Percentiles rank a stretch among this genome's conserved stretches.
These are phyloP conservation scores for Microctonus brassicae DNA, from an alignment of 2,888 invertebrate genomes.

Conservation along the genomic window DNA sequence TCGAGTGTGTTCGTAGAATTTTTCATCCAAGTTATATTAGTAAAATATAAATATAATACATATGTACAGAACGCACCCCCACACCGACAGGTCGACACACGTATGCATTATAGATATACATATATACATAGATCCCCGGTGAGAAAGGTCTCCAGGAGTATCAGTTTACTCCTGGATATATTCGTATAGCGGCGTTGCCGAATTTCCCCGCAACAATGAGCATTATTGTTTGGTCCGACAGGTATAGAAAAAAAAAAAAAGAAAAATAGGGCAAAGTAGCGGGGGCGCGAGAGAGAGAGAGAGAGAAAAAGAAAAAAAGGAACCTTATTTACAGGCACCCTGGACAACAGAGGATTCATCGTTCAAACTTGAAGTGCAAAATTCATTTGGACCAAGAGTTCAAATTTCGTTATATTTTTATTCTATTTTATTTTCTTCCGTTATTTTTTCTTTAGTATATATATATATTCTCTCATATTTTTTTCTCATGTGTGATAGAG, in stretches of 20 bases:
- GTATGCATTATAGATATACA: neutral
- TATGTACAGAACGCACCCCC: neutral
- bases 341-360: constrained; percentile 45
- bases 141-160: constrained; percentile 52
- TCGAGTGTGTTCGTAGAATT: neutral
- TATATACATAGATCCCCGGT: neutral
- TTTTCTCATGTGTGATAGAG: neutral
- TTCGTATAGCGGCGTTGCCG: constrained; percentile 57
- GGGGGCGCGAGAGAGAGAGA: constrained; percentile 40
- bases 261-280: too few species aligned
- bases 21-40: neutral
- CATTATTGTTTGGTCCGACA: constrained; percentile 44
- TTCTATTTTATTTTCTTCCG: constrained; percentile 11
- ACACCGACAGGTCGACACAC: neutral
- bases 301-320: constrained; percentile 22
- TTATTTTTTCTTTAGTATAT: too few species aligned
- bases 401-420: constrained; percentile 11
- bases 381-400: neutral
- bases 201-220: constrained; percentile 58
- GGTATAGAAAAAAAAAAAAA: constrained; percentile 30
- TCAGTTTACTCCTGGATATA: constrained; percentile 60
- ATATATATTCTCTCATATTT: too few species aligned
- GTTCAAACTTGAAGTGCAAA: neutral
- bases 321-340: constrained; percentile 40
- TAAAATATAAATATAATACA: too few species aligned